Evolutionary conservation across 2,888 invertebrate genomes (phyloP), one percentile per base, ranked within the genome.

Genomic region (Spisula solida): DNA sequence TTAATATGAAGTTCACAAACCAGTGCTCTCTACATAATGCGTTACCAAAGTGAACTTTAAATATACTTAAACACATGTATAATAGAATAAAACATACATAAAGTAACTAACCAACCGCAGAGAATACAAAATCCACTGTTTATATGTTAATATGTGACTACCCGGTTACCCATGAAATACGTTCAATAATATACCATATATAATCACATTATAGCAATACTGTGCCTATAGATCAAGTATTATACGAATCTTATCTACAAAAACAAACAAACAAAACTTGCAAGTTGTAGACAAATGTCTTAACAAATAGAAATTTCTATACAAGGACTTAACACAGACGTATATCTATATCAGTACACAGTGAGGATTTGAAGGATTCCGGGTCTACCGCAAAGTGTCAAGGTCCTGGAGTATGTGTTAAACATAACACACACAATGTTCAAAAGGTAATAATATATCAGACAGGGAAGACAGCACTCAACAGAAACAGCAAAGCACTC

Each of bases 201-300:
- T 75, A 34, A 75, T 75, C 31, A 75, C 34, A 75, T 75, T 75
- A 75, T 18, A 75, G 31, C 75, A 34, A 75, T 75, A 75, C 31
- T 34, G 14, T 31, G 18, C 75, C 75, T 34, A 75, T 75, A 75
- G 25, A 31, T 75, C 75, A 75, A 34, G 75, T 16, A 75, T 75
- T 75, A 75, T 75, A 75, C 12, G 34, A 34, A 75, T 2, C 75
- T 75, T 75, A 75, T 75, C 75, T 75, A 75, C 31, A 29, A 34
- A 34, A 34, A 34, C 75, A 75, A 75, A 75, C 75, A 75, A 75
- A 75, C 75, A 75, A 75, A 75, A 75, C 31, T 75, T 75, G 29
- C 75, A 75, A 75, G 29, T 31, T 75, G 34, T 75, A 75, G 75
- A 34, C 75, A 34, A 75, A 75, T 75, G 75, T 75, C 75, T 34